phyloP scores from a whole-genome alignment of 92 coral and sea anemone genomes.

The Virgularia gustaviana region DNA sequence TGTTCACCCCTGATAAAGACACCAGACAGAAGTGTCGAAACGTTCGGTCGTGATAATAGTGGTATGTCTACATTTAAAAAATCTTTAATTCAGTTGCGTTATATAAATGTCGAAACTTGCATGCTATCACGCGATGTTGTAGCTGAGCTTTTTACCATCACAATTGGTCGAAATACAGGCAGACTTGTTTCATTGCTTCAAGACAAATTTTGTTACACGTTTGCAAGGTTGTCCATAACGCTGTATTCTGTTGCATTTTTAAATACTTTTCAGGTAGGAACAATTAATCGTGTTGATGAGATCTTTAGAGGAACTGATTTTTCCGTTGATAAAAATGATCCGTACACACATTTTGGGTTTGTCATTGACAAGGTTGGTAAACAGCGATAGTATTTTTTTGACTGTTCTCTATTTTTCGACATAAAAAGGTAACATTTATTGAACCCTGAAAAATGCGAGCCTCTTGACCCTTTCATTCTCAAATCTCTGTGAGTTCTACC shows the following conservation, averaged over 20 bases:
- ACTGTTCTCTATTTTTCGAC: background rate
- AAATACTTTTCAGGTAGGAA: constrained; percentile 59
- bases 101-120: too few species aligned
- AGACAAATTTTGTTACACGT: background rate
- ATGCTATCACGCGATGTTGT: too few species aligned
- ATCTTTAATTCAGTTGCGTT: too few species aligned
- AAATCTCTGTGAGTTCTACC: too few species aligned
- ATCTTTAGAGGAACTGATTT: constrained; percentile 67
- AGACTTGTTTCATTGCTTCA: background rate
- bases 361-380: constrained; percentile 62
- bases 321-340: constrained; percentile 42
- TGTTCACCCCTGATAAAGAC: too few species aligned
- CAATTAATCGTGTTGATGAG: constrained; percentile 72
- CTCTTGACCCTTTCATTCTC: too few species aligned
- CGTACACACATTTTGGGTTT: constrained; percentile 60
- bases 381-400: background rate
- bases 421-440: too few species aligned
- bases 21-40: too few species aligned
- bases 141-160: too few species aligned
- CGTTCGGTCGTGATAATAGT: too few species aligned
- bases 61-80: too few species aligned
- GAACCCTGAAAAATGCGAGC: too few species aligned
- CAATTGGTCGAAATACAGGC: background rate
- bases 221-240: background rate
- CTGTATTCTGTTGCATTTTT: background rate